A percentile compares a stretch with the other conserved stretches of the same genome.
Conservation (phyloP, 2,113 vertebrate species). For the Heterotis niloticus region DNA sequence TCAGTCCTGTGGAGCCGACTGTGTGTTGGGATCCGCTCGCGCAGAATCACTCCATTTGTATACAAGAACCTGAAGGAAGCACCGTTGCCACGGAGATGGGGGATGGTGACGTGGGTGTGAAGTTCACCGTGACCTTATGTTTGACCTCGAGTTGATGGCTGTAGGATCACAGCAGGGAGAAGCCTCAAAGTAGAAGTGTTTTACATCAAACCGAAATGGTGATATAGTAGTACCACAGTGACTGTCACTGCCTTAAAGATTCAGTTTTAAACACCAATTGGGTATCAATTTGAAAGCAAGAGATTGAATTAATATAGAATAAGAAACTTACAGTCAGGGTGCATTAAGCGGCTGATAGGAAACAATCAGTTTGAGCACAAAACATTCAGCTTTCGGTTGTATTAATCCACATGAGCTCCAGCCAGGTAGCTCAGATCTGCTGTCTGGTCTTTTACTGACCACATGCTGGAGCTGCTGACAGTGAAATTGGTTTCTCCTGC, state of each 20-base stretch:
- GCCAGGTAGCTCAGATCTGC: too few relatives aligned
- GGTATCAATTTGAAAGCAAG: too few relatives aligned
- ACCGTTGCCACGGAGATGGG: conserved; percentile 16
- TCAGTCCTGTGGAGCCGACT: too few relatives aligned
- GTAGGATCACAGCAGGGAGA: neutral
- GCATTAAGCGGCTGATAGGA: neutral
- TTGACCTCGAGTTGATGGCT: neutral
- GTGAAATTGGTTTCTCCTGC: conserved; percentile 58
- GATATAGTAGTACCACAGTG: neutral
- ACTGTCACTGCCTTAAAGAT: neutral
- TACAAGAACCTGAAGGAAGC: neutral
- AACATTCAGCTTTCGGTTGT: neutral
- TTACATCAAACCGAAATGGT: neutral
- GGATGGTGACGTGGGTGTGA: neutral
- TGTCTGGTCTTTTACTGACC: neutral
- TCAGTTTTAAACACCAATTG: neutral
- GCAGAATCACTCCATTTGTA: neutral
- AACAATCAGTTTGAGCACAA: neutral
- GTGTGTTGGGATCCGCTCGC: neutral
- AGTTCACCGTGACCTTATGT: neutral
- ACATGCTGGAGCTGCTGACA: neutral
- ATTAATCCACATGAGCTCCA: neutral
- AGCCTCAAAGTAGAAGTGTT: neutral
- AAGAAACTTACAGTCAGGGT: neutral
- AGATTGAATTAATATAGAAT: neutral